phyloP scores from a whole-genome alignment of 2,888 invertebrate species.

The Xanthostigma xanthostigma region DNA sequence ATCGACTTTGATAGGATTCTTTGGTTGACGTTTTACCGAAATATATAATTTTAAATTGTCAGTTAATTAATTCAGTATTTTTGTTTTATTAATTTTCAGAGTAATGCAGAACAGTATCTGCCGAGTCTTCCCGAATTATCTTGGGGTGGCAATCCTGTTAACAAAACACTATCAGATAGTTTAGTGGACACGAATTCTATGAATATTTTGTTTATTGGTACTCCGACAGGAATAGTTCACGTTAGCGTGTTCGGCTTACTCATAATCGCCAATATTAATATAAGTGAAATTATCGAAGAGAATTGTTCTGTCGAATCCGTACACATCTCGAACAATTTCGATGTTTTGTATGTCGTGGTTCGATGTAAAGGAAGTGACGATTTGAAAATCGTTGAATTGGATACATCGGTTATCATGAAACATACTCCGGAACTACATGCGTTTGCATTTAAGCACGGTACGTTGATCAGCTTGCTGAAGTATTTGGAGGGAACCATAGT shows the following conservation, averaged over 20 bases:
- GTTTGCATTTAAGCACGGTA: slow-evolving; percentile 59
- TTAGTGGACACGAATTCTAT: slow-evolving; percentile 42
- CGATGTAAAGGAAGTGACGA: slow-evolving; percentile 34
- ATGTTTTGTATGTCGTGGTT: slow-evolving; percentile 49
- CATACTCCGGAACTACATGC: slow-evolving; percentile 53
- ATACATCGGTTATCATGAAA: slow-evolving; percentile 47
- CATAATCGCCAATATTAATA: slow-evolving; percentile 55
- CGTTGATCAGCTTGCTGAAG: slow-evolving; percentile 52
- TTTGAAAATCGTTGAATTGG: slow-evolving; percentile 34
- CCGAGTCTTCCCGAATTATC: slow-evolving; percentile 37
- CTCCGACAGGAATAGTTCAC: slow-evolving; percentile 53
- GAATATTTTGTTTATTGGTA: slow-evolving; percentile 67
- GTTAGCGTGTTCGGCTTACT: slow-evolving; percentile 76
- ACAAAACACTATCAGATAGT: slow-evolving; percentile 35
- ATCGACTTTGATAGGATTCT: too few relatives aligned
- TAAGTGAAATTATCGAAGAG: slow-evolving; percentile 37
- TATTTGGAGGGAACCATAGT: slow-evolving; percentile 60
- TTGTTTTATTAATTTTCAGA: too few relatives aligned
- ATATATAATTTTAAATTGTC: too few relatives aligned
- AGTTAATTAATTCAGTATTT: too few relatives aligned
- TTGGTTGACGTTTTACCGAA: too few relatives aligned
- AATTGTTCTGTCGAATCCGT: slow-evolving; percentile 45
- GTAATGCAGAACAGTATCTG: slow-evolving; percentile 18
- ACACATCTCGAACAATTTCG: slow-evolving; percentile 54
- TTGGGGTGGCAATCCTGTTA: slow-evolving; percentile 32